Base-by-base conservation (phyloP, 2,797 vertebrate species). In the Caiman crocodilus region DNA sequence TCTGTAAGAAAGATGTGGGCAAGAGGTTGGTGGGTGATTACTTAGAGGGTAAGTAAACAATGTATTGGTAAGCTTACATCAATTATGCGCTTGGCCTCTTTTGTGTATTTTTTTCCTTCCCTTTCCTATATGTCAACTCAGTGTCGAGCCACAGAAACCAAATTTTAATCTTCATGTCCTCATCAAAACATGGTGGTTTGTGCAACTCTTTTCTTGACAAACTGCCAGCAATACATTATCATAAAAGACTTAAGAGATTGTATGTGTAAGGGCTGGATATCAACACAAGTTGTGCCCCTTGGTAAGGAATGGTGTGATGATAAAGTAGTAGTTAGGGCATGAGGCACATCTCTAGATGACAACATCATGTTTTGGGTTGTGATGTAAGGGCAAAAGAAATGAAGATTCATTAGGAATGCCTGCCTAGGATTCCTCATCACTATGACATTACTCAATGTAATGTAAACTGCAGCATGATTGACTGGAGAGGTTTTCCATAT, bases 321-420 rank as follows among this genome's bases (percentile, higher is more conserved):
- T 94, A 92, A 94, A 96, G 88, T 85, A 87, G 96, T 90, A 94
- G 89, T 91, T 94, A 93, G 55, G 35, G 57, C 90, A 58, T 82
- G 82, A 96, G 89, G 84, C 85, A 87, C 96, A 94, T 94, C 94
- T 94, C 84, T 87, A 79, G 57, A 93, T 93, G 93, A 93, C 92
- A 89, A 94, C 85, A 94, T 77, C 61, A 85, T 71, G 89, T 82
- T 82, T 90, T 94, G 90, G 92, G 92, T 87, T 63, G 32, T 95
- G 91, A 96, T 92, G 79, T 91, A 93, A 96, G 89, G 60, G 75
- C 88, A 92, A 58, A 73, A 95, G 84, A 91, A 87, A 93, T 74
- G 86, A 87, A 95, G 94, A 91, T 73, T 93, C 92, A 92, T 65
- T 74, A 67, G 87, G 80, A 94, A 87, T 64, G 85, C 86, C 84